Conservation (phyloP, 2,113 vertebrate genomes). For the Sceloporus undulatus region DNA sequence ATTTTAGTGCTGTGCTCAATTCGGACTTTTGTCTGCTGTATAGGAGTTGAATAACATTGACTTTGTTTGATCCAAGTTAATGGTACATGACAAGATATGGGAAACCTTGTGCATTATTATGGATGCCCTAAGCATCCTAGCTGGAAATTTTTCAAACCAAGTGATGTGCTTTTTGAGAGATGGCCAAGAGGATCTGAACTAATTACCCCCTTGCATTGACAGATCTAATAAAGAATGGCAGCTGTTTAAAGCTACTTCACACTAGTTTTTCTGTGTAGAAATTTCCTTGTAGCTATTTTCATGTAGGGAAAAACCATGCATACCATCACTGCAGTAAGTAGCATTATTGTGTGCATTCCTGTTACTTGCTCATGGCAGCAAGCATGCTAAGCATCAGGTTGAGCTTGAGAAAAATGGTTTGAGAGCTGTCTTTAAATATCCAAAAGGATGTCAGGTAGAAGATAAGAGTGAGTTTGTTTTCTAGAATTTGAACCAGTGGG, state of each 20-base stretch:
- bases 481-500: too few relatives aligned
- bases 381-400: neutral
- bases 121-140: neutral
- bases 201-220: neutral
- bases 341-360: neutral
- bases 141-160: neutral
- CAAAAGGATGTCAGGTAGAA: too few relatives aligned
- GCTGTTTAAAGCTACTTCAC: neutral
- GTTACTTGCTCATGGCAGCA: too few relatives aligned
- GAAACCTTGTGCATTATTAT: neutral
- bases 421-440: neutral
- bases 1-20: neutral
- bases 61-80: neutral
- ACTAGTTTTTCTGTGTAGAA: neutral
- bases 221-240: neutral
- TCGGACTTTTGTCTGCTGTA: neutral
- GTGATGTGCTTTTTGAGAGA: neutral
- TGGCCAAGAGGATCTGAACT: conserved; percentile 1
- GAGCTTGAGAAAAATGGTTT: too few relatives aligned
- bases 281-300: neutral
- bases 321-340: neutral
- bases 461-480: too few relatives aligned
- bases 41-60: neutral
- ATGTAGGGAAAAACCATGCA: neutral
- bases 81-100: neutral